Percentiles rank a stretch among this genome's conserved stretches.
These are phyloP conservation scores for Meliscaeva auricollis DNA, from an alignment of 2,888 invertebrate species.

Conservation along the genomic window DNA sequence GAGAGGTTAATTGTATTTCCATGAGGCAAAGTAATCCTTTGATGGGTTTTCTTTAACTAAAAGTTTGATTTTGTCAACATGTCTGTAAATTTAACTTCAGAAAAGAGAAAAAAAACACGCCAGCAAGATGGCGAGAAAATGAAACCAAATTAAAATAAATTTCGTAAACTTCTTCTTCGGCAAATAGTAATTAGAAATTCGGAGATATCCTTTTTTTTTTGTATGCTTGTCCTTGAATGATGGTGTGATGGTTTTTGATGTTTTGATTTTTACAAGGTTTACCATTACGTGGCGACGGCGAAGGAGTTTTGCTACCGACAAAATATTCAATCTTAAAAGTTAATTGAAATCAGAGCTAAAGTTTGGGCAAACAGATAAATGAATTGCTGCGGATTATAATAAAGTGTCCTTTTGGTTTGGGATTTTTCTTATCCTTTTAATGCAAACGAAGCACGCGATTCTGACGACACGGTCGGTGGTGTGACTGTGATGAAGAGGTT, in stretches of 20 bases:
- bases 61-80: conserved; percentile 57
- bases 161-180: conserved; percentile 47
- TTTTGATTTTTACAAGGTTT: conserved; percentile 16
- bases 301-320: not conserved
- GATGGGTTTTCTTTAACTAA: conserved; percentile 53
- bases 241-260: conserved; percentile 9
- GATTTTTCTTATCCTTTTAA: not conserved
- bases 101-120: not conserved
- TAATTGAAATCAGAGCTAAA: conserved; percentile 51
- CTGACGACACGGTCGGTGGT: not conserved
- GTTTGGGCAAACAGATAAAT: conserved; percentile 25
- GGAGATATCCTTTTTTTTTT: conserved; percentile 16
- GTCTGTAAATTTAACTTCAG: conserved; percentile 12
- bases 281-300: not conserved
- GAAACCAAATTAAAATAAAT: conserved; percentile 63
- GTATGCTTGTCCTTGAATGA: not conserved
- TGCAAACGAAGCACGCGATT: not conserved
- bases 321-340: conserved; percentile 40
- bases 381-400: conserved; percentile 21
- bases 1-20: conserved; percentile 66
- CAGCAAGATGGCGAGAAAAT: conserved; percentile 8
- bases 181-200: conserved; percentile 68
- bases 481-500: not conserved
- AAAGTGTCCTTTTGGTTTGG: conserved; percentile 2
- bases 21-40: conserved; percentile 37